Base-by-base conservation (phyloP, 2,888 invertebrate genomes). In the Taenaris catops region DNA sequence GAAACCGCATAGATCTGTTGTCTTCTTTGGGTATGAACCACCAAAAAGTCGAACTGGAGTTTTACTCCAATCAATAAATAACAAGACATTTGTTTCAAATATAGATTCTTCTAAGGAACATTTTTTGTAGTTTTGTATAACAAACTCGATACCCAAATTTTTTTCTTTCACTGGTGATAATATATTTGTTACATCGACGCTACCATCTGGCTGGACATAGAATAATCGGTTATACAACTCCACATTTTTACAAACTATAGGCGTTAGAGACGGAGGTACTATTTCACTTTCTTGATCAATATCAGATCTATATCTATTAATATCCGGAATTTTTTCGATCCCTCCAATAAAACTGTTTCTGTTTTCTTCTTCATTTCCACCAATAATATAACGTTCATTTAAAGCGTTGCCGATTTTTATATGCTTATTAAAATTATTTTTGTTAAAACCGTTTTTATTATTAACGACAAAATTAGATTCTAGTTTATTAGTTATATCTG, bases 31-130 rank as follows among this genome's bases (percentile, higher is more conserved):
- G 51, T 83, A 78, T 1, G 92, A 91, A 3, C 92, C 92, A 8
- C 92, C 92, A 53, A 91, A 92, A 1, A 92, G 79, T 45, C 89
- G 76, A 0, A 92, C 91, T 0, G 91, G 91, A 1, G 91, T 91
- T 48, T 84, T 88, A 20, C 86, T 89, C 92, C 92, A 93, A 52
- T 90, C 89, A 34, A 93, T 88, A 16, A 90, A 72, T 7, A 79
- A 45, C 42, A 70, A 55, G 8, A 52, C 40, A 41, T 62, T 64
- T n/a, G 55, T 53, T 41, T 63, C 56, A 25, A 75, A 53, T 0
- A 44, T 24, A 1, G 74, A 71, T 27, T 73, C 75, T 20, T 66
- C 54, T 18, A 75, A 48, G 0, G 80, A 73, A 48, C 84, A 86
- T 44, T 63, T 69, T 41, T 75, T 78, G 43, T 83, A 83, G 48